These are phyloP conservation scores for Rhyzopertha dominica DNA, from an alignment of 1,140 invertebrate species.

Conservation along the genomic window DNA sequence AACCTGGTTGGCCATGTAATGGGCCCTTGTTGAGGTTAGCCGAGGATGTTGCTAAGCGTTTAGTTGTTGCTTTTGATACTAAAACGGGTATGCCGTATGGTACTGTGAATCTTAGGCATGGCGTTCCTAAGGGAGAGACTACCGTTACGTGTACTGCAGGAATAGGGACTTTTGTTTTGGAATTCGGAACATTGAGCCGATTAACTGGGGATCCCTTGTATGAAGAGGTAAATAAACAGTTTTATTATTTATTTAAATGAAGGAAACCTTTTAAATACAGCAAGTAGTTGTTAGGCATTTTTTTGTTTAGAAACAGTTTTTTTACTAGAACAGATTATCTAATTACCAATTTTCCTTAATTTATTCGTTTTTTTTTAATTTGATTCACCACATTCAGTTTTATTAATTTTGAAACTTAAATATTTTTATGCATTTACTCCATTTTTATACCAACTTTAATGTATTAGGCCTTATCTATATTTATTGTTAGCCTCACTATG, in stretches of 20 bases:
- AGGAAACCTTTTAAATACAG: no score
- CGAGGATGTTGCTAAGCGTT: conserved; percentile 85
- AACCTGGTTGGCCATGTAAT: conserved; percentile 95
- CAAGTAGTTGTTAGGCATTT: no score
- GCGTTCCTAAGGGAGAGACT: conserved; percentile 92
- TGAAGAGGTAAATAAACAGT: conserved; percentile 62
- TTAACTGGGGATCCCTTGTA: conserved; percentile 93
- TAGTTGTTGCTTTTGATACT: conserved; percentile 87
- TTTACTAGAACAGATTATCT: no score
- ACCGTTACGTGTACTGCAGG: conserved; percentile 96
- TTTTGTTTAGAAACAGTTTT: no score
- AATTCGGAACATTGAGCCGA: conserved; percentile 92
- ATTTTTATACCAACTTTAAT: no score
- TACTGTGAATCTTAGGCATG: conserved; percentile 88
- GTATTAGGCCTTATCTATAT: no score
- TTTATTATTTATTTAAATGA: conserved; percentile 8
- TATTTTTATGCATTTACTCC: no score
- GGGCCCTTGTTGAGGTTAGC: conserved; percentile 89
- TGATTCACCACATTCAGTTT: no score
- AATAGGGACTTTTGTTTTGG: conserved; percentile 94
- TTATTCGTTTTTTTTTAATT: no score
- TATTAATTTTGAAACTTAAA: no score
- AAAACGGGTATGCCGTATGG: conserved; percentile 98
- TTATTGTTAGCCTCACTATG: no score
- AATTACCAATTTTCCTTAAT: no score